phyloP scores from a whole-genome alignment of 92 coral and sea anemone genomes.

The Epizoanthus ramosus region DNA sequence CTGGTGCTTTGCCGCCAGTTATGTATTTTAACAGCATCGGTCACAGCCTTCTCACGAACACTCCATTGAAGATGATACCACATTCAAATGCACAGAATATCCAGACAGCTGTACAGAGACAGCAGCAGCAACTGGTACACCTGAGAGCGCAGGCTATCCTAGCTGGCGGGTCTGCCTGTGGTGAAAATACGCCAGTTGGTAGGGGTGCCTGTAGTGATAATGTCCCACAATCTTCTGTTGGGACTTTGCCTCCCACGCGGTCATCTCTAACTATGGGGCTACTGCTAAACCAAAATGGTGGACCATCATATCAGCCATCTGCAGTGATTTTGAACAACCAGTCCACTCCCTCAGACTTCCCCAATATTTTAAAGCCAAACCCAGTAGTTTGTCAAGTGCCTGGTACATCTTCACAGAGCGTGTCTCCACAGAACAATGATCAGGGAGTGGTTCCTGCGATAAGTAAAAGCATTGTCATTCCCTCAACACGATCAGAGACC shows the following conservation, averaged over 20 bases:
- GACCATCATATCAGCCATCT: not conserved
- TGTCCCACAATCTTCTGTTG: not conserved
- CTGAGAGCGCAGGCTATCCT: not conserved
- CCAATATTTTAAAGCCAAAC: not conserved
- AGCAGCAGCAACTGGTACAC: slow-evolving; percentile 12
- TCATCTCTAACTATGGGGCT: slow-evolving; percentile 8
- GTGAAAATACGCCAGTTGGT: too few species aligned
- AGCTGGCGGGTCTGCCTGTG: not conserved
- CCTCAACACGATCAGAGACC: too few species aligned
- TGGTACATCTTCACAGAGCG: too few species aligned
- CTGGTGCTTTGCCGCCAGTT: not conserved
- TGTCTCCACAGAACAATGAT: too few species aligned
- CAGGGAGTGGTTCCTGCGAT: too few species aligned
- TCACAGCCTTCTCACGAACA: not conserved
- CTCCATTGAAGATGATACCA: not conserved
- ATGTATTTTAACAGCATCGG: not conserved
- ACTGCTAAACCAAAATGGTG: not conserved
- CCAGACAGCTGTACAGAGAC: not conserved
- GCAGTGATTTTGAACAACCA: not conserved
- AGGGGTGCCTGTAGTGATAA: not conserved
- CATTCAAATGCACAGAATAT: not conserved
- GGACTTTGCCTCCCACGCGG: not conserved
- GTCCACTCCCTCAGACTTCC: not conserved
- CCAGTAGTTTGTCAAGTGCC: too few species aligned
- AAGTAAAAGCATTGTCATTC: too few species aligned